A percentile compares a stretch with the other conserved stretches of the same genome.
Evolutionary conservation across 2,797 vertebrate species (phyloP).

Genomic region (Rhinogobio ventralis): DNA sequence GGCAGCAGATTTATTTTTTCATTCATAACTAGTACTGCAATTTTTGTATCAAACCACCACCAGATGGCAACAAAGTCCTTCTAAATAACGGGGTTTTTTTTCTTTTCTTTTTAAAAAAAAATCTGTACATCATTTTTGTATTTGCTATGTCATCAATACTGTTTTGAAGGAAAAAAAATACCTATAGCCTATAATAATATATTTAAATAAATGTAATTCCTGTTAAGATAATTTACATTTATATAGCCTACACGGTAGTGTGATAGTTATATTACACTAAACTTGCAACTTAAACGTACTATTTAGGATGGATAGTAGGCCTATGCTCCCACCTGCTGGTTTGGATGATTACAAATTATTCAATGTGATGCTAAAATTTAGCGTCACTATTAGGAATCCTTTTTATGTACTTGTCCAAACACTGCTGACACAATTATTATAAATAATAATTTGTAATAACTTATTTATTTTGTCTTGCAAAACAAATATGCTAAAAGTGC

Average conservation of each 20-base stretch:
- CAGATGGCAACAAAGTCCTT: conserved; percentile 33
- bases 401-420: background rate
- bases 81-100: background rate
- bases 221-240: background rate
- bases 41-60: conserved; percentile 21
- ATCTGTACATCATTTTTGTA: too few relatives aligned
- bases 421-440: background rate
- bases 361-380: background rate
- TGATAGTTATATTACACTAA: background rate
- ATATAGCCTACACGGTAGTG: background rate
- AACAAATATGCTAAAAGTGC: conserved; percentile 13
- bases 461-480: background rate
- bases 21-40: background rate
- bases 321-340: conserved; percentile 18
- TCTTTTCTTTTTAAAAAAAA: too few relatives aligned
- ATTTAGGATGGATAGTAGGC: background rate
- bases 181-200: background rate
- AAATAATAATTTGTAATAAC: background rate
- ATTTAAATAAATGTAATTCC: background rate
- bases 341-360: conserved; percentile 4
- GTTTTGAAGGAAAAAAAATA: background rate
- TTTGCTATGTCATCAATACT: background rate
- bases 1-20: background rate
- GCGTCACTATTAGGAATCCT: background rate
- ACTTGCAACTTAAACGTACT: background rate